Evolutionary conservation across 2,888 invertebrate genomes (phyloP), one percentile per base, ranked within the genome.

Genomic region (Myopa testacea): DNA sequence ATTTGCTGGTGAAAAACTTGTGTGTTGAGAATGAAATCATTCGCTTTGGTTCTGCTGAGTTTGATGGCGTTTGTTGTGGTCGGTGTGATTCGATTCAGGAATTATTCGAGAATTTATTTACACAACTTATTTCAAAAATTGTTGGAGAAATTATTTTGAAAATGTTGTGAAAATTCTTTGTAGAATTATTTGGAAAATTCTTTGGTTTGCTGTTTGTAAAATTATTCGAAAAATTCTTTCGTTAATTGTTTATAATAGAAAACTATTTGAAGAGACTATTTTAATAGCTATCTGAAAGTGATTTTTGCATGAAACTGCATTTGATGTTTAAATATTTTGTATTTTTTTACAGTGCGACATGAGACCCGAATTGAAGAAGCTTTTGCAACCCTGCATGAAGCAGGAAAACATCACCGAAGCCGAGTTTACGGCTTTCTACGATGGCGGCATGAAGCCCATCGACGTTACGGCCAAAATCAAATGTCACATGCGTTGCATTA

Each of bases 401-500:
- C 82, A 85, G 55, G 78, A 79, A 0, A 82, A 84, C 26, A 58
- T 84, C 8, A 76, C 78, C 0, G 82, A 83, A 75, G 80, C 79
- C 0, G 86, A 87, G 34, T 71, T 87, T 0, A 83, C 81, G 77
- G 80, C 80, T 0, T 78, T 77, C 8, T 82, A 84, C 76, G 80
- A 79, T 77, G 68, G 80, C 52, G 77, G 77, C 16, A 82, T 83
- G 65, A 84, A 85, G 79, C 80, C 78, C 26, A 68, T 76, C 8
- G 84, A 75, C 45, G 79, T 83, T 12, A 84, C 80, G n/a, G 83
- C 84, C 26, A 82, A 81, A 50, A 73, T 88, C 1, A 88, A 88
- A 72, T 87, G 87, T 75, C 83, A 85, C 52, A 72, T 83, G 77
- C 85, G 85, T 69, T 87, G 87, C 67, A 63, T 87, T 65, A 84